Evolutionary conservation across 92 coral and sea anemone genomes (phyloP), one percentile per base, ranked within the genome.

Genomic region (Micromussa lordhowensis): DNA sequence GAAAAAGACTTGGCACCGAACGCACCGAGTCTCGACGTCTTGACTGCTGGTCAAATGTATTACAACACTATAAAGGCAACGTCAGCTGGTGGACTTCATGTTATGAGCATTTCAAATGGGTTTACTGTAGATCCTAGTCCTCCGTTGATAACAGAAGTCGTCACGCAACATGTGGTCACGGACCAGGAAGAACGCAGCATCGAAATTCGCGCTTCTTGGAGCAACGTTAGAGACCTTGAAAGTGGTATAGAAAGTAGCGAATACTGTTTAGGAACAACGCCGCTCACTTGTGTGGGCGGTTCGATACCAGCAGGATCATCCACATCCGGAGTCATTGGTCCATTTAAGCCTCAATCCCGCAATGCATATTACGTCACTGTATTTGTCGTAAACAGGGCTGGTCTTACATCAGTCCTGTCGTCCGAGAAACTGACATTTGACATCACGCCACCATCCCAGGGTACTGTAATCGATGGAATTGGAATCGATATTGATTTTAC

Each of bases 51-150:
- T 61, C 90, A 87, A 18, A 92, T 29, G 75, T 96, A 96, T 89
- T 96, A 91, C 93, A 85, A 93, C 92, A 96, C 94, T 30, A 87
- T 96, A 30, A 96, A 88, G 75, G 99, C 96, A 5, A 86, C 91
- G 3, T 82, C 99, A 17, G 82, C 83, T 8, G 89, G 95, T 77
- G 98, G 98, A 55, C 71, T 95, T 64, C 90, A 90, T 22, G 88
- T 94, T 49, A 90, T 77, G 73, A 81, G 85, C 32, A 92, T 93
- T 51, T 97, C 99, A 4, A 82, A 93, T 71, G 99, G 98, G 24
- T 97, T 97, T 88, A 88, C 89, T 10, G 94, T 96, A 29, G 99
- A 97, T 77, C 88, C 92, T 31, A 94, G 93, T 63, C 91, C 99
- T 24, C 99, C 99, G 10, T 32, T 66, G 14, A 89, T 31, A 28